Conservation (phyloP, 2,113 vertebrate genomes). For the Mandrillus leucophaeus region DNA sequence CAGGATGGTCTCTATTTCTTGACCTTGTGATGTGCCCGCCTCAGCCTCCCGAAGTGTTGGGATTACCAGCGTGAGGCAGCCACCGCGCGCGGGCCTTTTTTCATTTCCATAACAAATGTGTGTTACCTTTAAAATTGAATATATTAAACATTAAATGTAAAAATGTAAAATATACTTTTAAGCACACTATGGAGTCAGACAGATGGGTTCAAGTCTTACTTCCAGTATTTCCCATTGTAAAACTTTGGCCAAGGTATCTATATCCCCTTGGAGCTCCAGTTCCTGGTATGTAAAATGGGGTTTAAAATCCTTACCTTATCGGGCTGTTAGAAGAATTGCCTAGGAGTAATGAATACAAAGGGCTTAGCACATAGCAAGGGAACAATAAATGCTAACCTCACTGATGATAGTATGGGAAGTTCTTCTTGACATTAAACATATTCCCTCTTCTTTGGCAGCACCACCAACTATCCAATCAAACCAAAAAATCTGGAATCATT, state of each 20-base stretch:
- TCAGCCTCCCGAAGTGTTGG: too few species aligned
- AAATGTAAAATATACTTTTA: slow-evolving; percentile 8
- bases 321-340: not conserved
- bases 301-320: not conserved
- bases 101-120: not conserved
- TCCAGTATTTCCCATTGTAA: not conserved
- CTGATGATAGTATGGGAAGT: not conserved
- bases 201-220: not conserved
- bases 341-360: not conserved
- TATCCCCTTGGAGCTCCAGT: not conserved
- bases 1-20: too few species aligned
- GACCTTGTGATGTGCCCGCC: too few species aligned
- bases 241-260: not conserved
- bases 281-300: not conserved
- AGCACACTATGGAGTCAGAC: not conserved
- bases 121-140: not conserved
- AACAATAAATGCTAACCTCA: not conserved
- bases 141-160: not conserved
- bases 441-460: not conserved
- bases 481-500: not conserved
- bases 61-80: too few species aligned
- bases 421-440: not conserved
- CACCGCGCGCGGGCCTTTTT: not conserved
- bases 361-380: not conserved
- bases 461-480: not conserved